Conservation (phyloP, 2,888 invertebrate species). For the Pristionchus entomophagus region DNA sequence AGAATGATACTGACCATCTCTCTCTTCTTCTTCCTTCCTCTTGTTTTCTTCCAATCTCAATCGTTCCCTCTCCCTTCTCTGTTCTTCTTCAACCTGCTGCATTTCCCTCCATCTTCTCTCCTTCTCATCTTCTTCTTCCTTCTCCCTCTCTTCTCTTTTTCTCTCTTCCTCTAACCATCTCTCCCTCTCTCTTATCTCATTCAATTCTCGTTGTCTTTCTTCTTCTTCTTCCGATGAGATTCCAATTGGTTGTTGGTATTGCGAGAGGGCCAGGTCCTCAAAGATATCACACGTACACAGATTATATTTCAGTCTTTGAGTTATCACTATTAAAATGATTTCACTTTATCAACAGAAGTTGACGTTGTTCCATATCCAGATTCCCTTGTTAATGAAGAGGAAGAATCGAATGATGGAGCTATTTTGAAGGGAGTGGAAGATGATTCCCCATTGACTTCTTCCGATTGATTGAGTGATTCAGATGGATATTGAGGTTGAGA, state of each 20-base stretch:
- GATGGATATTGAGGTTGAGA: neutral
- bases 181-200: conserved; percentile 35
- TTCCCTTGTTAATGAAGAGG: conserved; percentile 58
- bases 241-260: neutral
- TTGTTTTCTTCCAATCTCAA: conserved; percentile 20
- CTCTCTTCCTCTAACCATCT: conserved; percentile 19
- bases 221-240: neutral
- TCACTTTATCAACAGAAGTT: conserved; percentile 58
- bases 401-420: conserved; percentile 41
- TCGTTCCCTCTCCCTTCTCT: conserved; percentile 10
- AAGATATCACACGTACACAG: no score
- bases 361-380: conserved; percentile 66
- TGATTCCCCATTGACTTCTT: neutral
- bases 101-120: conserved; percentile 18
- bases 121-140: neutral
- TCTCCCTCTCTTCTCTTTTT: neutral
- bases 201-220: conserved; percentile 21
- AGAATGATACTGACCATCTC: neutral
- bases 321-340: neutral
- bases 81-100: conserved; percentile 48
- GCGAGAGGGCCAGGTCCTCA: neutral
- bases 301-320: no score
- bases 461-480: neutral
- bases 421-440: neutral
- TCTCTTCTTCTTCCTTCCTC: neutral